Conservation (phyloP, 2,888 invertebrate species). For the Lymantria monacha region DNA sequence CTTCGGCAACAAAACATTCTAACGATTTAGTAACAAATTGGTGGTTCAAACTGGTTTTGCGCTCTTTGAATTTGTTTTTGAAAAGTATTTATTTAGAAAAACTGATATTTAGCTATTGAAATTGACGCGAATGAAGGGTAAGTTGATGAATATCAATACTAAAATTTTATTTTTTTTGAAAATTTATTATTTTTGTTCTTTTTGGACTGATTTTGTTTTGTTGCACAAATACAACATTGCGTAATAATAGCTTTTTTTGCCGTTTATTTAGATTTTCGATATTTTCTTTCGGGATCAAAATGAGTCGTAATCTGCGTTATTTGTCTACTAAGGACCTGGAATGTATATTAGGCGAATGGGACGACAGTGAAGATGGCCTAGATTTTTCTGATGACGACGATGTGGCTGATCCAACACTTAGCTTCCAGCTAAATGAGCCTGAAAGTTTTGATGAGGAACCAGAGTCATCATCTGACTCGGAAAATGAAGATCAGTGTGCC, state of each 20-base stretch:
- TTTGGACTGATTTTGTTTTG: constrained; percentile 10
- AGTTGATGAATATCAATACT: no score
- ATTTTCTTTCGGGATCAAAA: not conserved
- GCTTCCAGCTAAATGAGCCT: constrained; percentile 5
- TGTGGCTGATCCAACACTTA: constrained; percentile 14
- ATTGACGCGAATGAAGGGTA: no score
- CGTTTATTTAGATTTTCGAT: not conserved
- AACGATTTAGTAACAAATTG: no score
- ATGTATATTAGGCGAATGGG: constrained; percentile 3
- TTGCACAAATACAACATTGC: constrained; percentile 21
- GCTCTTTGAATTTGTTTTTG: no score
- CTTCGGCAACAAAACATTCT: no score
- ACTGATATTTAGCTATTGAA: no score
- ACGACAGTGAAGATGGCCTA: constrained; percentile 15
- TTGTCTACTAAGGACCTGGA: constrained; percentile 6
- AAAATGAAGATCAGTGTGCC: not conserved
- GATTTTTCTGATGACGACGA: constrained; percentile 20
- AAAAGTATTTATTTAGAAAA: no score
- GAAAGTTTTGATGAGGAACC: constrained; percentile 6
- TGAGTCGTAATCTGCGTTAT: constrained; percentile 2
- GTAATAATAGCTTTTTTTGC: constrained; percentile 4
- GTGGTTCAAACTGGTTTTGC: no score
- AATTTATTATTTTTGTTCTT: no score
- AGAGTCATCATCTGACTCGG: constrained; percentile 3
- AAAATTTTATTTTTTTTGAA: no score